These are phyloP conservation scores for Actenoides hombroni DNA, from an alignment of 2,113 vertebrate species.

Conservation along the genomic window DNA sequence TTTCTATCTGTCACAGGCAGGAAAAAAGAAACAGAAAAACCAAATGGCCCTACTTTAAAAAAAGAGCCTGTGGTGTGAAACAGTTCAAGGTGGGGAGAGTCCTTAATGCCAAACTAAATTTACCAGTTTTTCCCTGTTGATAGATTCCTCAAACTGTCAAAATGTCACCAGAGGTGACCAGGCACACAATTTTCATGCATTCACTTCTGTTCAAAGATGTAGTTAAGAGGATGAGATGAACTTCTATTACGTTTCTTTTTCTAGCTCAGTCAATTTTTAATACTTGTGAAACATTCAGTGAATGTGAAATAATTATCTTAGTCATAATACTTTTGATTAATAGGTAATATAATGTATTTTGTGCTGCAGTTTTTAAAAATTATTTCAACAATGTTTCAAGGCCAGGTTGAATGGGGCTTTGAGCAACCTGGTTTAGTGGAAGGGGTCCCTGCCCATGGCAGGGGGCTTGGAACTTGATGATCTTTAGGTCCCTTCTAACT, in stretches of 20 bases:
- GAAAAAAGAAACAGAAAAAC: neutral
- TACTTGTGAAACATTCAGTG: neutral
- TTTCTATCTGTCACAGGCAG: neutral
- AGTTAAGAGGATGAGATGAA: neutral
- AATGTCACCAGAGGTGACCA: neutral
- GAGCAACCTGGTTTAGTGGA: neutral
- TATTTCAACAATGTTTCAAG: neutral
- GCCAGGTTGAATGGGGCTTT: neutral
- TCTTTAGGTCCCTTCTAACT: neutral
- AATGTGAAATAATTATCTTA: conserved; percentile 26
- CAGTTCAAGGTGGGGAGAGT: neutral
- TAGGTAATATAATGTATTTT: neutral
- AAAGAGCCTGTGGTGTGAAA: neutral
- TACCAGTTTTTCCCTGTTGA: neutral
- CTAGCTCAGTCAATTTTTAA: conserved; percentile 4
- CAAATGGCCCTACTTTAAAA: neutral
- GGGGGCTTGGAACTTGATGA: neutral
- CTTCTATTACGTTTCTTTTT: neutral
- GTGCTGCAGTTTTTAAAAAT: neutral
- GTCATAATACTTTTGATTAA: neutral
- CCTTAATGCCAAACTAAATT: neutral
- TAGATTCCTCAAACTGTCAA: neutral
- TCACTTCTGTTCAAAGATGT: neutral
- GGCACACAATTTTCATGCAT: neutral
- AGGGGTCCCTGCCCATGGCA: neutral